Evolutionary conservation across 2,888 invertebrate species (phyloP), one percentile per base, ranked within the genome.

Genomic region (Epirrhoe alternata): DNA sequence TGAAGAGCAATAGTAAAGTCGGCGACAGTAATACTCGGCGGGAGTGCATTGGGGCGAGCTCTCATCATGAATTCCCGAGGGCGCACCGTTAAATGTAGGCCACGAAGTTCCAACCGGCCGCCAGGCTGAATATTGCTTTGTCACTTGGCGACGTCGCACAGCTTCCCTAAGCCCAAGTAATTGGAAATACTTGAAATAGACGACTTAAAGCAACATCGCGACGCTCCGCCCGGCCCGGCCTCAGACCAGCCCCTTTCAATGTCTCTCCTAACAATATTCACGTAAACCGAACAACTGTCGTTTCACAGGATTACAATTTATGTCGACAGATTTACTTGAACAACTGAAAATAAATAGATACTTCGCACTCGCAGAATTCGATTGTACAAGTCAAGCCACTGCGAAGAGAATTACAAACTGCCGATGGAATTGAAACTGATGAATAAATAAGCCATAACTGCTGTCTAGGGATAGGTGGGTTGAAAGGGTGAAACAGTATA

Each of bases 171-270:
- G 90, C 89, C 88, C 87, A 87, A 92, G 91, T 92, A 92, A 93
- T 93, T 93, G 92, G 92, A 92, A 93, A 93, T 92, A 90, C 89
- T 92, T 92, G 91, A 91, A 93, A 92, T 91, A 89, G 89, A 86
- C 86, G 84, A 84, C 84, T 87, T 84, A 83, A 79, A 85, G 82
- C 84, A 86, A 87, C 87, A 85, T 83, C 78, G 82, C 79, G 77
- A 66, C 77, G 69, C 70, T 67, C 72, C 71, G 7, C 30, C 49
- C 49, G 72, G 59, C 64, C 65, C 68, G 61, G 53, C 56, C 57
- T 52, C 68, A 58, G 68, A 64, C 70, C 66, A 71, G 66, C 52
- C 56, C 64, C 54, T 47, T 72, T 71, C 69, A 65, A 65, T 61
- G 61, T 62, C 51, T 54, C 64, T 51, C 61, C 63, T 68, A 69